Evolutionary conservation across 2,113 vertebrate species (phyloP).

Genomic region (Lophochroa leadbeateri): DNA sequence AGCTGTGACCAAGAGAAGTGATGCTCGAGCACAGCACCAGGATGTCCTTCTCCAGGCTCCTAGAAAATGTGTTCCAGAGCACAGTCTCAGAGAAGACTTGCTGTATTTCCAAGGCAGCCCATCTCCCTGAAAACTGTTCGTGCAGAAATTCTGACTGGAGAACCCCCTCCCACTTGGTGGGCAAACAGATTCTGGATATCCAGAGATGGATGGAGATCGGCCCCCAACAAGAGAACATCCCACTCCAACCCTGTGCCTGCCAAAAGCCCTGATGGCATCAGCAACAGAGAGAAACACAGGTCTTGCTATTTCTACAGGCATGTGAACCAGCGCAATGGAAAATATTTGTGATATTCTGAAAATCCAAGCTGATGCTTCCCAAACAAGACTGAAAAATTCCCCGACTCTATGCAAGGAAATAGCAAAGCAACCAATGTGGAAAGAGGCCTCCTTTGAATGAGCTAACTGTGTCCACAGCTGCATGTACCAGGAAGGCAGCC

Average conservation of each 20-base stretch:
- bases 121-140: neutral
- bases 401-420: neutral
- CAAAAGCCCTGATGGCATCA: neutral
- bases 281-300: neutral
- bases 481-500: fast-evolving
- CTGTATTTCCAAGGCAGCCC: neutral
- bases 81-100: neutral
- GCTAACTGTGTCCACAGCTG: neutral
- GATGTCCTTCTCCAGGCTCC: neutral
- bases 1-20: neutral
- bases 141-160: neutral
- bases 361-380: neutral
- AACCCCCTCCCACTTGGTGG: fast-evolving
- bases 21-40: fast-evolving
- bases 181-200: fast-evolving
- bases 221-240: neutral
- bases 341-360: neutral
- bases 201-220: neutral
- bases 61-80: neutral
- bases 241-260: neutral
- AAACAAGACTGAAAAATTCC: neutral
- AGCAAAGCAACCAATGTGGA: neutral
- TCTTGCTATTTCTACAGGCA: neutral
- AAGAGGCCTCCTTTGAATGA: neutral
- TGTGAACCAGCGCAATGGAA: neutral